A percentile compares a stretch with the other conserved stretches of the same genome.
These are phyloP conservation scores for Laterallus jamaicensis DNA, from an alignment of 2,113 vertebrate species.

Conservation along the genomic window DNA sequence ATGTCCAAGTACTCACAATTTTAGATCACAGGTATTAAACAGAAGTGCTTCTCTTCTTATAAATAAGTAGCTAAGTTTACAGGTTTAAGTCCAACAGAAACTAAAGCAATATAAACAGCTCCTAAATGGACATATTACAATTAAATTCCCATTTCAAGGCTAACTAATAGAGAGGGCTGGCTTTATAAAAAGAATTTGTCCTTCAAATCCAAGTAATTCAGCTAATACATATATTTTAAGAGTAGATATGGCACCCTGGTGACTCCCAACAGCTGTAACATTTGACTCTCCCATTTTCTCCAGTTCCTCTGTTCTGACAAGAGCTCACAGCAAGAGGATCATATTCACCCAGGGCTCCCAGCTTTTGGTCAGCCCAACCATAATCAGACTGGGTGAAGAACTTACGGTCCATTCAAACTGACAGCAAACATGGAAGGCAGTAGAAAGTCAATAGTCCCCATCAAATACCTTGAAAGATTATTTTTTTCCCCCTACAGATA, in stretches of 20 bases:
- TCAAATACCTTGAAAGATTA: neutral
- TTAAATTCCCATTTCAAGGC: neutral
- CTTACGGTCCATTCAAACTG: neutral
- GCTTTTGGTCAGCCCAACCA: neutral
- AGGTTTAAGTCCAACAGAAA: neutral
- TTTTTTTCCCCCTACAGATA: neutral
- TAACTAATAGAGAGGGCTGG: neutral
- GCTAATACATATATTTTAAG: neutral
- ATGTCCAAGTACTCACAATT: neutral
- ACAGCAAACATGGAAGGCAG: accelerated
- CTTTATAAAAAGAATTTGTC: neutral
- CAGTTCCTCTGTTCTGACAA: accelerated
- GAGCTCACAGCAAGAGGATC: accelerated
- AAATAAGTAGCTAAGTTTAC: neutral
- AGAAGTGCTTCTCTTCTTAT: neutral
- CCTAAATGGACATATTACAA: neutral
- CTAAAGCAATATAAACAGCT: neutral
- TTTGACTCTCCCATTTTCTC: neutral
- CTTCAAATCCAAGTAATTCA: neutral
- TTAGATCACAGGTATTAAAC: neutral
- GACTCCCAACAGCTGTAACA: neutral
- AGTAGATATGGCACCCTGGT: accelerated
- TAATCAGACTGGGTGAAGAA: neutral
- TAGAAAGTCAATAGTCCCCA: neutral
- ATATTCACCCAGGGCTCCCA: neutral